Conservation (phyloP, 2,888 invertebrate genomes). For the Torymus auratus region DNA sequence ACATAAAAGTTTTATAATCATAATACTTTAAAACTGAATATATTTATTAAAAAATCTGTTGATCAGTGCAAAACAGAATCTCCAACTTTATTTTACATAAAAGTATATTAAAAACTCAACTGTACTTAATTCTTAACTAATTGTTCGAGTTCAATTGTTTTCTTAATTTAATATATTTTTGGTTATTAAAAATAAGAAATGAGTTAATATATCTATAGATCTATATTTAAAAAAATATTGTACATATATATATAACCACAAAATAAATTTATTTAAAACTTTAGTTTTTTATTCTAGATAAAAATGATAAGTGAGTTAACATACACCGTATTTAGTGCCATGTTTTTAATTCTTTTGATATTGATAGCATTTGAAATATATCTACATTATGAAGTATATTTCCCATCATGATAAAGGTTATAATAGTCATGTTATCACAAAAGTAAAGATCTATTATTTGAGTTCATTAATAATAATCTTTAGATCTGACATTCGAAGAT, state of each 20-base stretch:
- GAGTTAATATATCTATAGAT: no score
- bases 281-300: background rate
- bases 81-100: background rate
- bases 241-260: conserved; percentile 16
- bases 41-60: conserved; percentile 40
- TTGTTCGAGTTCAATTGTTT: conserved; percentile 33
- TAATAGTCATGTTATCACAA: conserved; percentile 1
- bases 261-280: conserved; percentile 43
- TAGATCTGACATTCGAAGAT: conserved; percentile 45
- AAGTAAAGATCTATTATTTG: conserved; percentile 8
- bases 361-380: conserved; percentile 68
- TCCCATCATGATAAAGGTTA: conserved; percentile 58
- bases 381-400: conserved; percentile 69
- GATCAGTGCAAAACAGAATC: conserved; percentile 29
- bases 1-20: background rate
- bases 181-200: background rate
- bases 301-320: conserved; percentile 43
- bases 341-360: conserved; percentile 57
- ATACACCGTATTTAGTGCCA: conserved; percentile 16
- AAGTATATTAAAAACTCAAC: background rate
- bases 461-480: conserved; percentile 38
- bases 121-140: conserved; percentile 3
- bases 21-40: conserved; percentile 17
- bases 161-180: conserved; percentile 21
- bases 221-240: background rate